Conservation (phyloP, 2,888 invertebrate species). For the Dasysyrphus albostriatus region DNA sequence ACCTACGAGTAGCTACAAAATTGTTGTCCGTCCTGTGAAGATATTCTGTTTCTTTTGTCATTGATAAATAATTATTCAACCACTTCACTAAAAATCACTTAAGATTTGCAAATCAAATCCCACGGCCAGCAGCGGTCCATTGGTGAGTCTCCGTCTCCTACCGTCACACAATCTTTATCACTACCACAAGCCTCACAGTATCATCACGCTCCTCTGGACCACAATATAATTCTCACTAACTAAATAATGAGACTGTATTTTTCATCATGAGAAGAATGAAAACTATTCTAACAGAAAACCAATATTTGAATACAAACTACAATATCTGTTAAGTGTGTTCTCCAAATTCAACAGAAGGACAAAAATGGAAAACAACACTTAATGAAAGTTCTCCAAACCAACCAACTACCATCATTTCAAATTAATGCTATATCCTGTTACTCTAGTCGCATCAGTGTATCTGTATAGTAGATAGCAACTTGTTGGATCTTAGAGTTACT, state of each 20-base stretch:
- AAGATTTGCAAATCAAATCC: conserved; percentile 31
- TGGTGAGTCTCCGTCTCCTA: no score
- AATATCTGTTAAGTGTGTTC: conserved; percentile 2
- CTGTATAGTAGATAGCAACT: background rate
- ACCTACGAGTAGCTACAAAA: background rate
- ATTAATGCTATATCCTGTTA: conserved; percentile 37
- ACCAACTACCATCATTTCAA: background rate
- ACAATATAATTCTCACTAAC: background rate
- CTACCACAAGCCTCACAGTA: no score
- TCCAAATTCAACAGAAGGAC: background rate
- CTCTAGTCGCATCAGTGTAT: background rate
- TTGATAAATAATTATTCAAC: conserved; percentile 18
- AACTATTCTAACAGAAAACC: background rate
- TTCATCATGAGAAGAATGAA: background rate
- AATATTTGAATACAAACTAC: conserved; percentile 50
- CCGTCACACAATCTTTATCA: background rate
- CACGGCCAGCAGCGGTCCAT: background rate
- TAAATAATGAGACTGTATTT: conserved; percentile 25
- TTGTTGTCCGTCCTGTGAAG: background rate
- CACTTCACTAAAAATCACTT: conserved; percentile 15
- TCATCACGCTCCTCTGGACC: no score
- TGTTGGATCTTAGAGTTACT: conserved; percentile 2
- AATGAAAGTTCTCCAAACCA: conserved; percentile 54
- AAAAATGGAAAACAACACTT: conserved; percentile 54
- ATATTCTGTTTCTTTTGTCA: background rate